Evolutionary conservation across 2,797 vertebrate species (phyloP).

Genomic region (Peromyscus nudipes): DNA sequence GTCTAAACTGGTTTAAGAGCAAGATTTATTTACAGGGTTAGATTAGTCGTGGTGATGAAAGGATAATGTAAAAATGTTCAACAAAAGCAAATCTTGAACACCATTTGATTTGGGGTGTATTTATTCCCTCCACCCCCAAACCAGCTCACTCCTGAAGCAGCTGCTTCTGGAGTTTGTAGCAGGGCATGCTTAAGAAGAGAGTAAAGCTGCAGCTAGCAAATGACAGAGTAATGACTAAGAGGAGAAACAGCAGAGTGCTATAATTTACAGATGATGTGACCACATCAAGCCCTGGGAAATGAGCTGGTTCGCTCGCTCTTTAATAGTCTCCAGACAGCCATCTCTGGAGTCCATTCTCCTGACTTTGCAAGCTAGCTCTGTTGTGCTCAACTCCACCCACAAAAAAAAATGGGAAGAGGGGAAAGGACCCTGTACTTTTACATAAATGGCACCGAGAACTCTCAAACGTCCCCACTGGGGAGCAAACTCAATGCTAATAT

Average conservation of each 20-base stretch:
- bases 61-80: slow-evolving; percentile 79
- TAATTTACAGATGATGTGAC: slow-evolving; percentile 78
- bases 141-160: slow-evolving; percentile 77
- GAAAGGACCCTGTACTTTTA: neutral
- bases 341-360: slow-evolving; percentile 49
- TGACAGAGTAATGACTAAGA: slow-evolving; percentile 79
- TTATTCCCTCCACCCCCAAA: slow-evolving; percentile 76
- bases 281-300: slow-evolving; percentile 77
- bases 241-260: slow-evolving; percentile 73
- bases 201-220: slow-evolving; percentile 71
- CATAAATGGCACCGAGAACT: neutral
- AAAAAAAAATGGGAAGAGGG: neutral
- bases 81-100: slow-evolving; percentile 83
- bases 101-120: slow-evolving; percentile 83
- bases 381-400: neutral
- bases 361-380: slow-evolving; percentile 21
- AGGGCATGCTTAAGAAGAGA: slow-evolving; percentile 70
- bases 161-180: slow-evolving; percentile 80
- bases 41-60: slow-evolving; percentile 80
- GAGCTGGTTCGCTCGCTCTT: slow-evolving; percentile 68
- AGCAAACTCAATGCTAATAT: neutral
- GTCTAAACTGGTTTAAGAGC: slow-evolving; percentile 77
- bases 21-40: slow-evolving; percentile 80
- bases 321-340: slow-evolving; percentile 70
- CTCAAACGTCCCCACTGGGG: neutral